phyloP scores from a whole-genome alignment of 2,113 vertebrate genomes.

The Tiliqua scincoides region DNA sequence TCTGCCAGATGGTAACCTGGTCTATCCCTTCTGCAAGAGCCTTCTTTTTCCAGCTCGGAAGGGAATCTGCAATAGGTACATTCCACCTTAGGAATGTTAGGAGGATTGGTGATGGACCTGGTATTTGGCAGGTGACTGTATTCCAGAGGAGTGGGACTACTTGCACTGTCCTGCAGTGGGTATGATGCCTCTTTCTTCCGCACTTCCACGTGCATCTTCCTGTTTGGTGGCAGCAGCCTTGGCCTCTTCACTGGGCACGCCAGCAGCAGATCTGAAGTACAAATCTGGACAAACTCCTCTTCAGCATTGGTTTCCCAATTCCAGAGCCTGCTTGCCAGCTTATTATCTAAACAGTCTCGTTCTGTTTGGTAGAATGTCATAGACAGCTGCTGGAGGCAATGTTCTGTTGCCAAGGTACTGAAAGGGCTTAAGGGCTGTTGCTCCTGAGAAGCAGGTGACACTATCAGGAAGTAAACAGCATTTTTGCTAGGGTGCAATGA shows the following conservation, averaged over 20 bases:
- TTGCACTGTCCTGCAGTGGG: not conserved
- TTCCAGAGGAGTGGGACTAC: not conserved
- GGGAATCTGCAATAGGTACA: not conserved
- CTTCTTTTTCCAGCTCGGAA: not conserved
- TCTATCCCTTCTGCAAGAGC: not conserved
- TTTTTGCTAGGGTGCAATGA: not conserved
- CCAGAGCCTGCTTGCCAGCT: not conserved
- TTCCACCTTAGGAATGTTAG: not conserved
- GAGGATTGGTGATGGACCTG: not conserved
- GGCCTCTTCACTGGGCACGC: constrained; percentile 3
- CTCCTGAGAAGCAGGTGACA: not conserved
- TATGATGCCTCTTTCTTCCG: not conserved
- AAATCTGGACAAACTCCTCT: constrained; percentile 9
- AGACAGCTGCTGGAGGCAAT: not conserved
- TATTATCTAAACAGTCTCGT: not conserved
- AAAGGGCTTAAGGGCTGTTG: not conserved
- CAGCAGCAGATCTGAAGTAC: constrained; percentile 20
- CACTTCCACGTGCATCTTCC: constrained; percentile 28
- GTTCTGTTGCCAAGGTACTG: too few species aligned
- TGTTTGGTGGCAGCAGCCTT: constrained; percentile 19
- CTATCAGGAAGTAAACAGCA: not conserved
- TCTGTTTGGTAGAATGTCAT: not conserved
- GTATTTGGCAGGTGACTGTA: not conserved
- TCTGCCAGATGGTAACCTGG: not conserved
- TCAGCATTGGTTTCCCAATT: not conserved